A percentile compares a stretch with the other conserved stretches of the same genome.
Evolutionary conservation across 2,888 invertebrate species (phyloP).

Genomic region (Eupithecia tripunctaria): DNA sequence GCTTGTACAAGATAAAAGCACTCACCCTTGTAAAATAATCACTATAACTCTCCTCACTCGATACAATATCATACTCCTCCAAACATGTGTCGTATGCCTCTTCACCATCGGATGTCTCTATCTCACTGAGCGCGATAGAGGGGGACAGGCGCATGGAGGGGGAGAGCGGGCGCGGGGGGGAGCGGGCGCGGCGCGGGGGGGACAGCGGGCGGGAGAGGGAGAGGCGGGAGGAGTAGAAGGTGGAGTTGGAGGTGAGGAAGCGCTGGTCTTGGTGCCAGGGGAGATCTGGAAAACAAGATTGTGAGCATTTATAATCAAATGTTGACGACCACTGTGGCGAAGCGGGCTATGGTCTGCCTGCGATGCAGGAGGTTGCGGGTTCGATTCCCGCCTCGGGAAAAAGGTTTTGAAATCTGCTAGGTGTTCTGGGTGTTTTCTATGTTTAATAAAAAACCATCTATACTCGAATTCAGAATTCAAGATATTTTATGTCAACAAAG

Average conservation of each 20-base stretch:
- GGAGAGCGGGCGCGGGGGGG: background rate
- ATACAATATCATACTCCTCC: slow-evolving; percentile 74
- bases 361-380: no score
- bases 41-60: slow-evolving; percentile 62
- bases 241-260: slow-evolving; percentile 64
- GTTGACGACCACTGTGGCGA: no score
- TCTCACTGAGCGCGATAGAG: slow-evolving; percentile 21
- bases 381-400: no score
- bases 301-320: no score
- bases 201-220: slow-evolving; percentile 26
- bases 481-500: no score
- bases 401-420: no score
- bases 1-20: no score
- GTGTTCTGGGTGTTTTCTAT: no score
- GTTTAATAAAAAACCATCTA: no score
- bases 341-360: no score
- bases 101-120: slow-evolving; percentile 58
- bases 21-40: slow-evolving; percentile 43
- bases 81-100: slow-evolving; percentile 75
- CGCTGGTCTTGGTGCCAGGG: slow-evolving; percentile 76
- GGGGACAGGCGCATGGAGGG: slow-evolving; percentile 1
- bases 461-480: no score
- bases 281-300: slow-evolving; percentile 58
- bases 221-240: slow-evolving; percentile 58
- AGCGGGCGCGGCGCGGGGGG: slow-evolving; percentile 45